Evolutionary conservation across 92 coral and sea anemone genomes (phyloP), one percentile per base, ranked within the genome.

Genomic region (Paramuricea clavata): DNA sequence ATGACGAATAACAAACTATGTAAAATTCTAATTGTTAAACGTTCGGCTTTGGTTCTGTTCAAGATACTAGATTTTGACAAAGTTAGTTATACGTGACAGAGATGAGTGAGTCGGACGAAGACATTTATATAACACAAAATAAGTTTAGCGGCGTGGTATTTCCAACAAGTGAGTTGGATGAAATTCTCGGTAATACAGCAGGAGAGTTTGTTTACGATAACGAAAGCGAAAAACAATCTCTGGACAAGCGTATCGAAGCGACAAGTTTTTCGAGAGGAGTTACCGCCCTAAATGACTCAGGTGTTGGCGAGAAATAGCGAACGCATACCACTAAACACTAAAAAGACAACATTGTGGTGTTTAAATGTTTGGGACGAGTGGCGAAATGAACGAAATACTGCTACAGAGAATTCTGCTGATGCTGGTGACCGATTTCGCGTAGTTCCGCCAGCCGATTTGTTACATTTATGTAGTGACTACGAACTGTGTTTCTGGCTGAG

Each of bases 251-350:
- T 30, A 44, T 52, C 54, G 75, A 33, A 71, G 35, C 6, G 65
- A 67, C 42, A 36, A 82, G 21, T 68, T 50, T 35, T 64, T 36
- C 22, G 47, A 82, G 65, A 82, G 59, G 59, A 41, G 59, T 73
- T 70, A 50, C 33, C 22, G 76, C 49, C 50, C 44, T 70, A 70
- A 70, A 70, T 70, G 76, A 70, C 9, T 49, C 0, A 70, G 49
- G 43, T 69, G 41, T 69, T 69, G 49, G 76, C 76, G 43, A 69
- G 76, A 69, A 69, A 69, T 69, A 34, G 4, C 43, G 76, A 69
- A 69, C 76, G 78, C 12, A 69, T 69, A 65, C 86, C 86, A 64
- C 16, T 25, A 32, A 69, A 83, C 80, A 83, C 80, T 49, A 83
- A 73, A 82, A 82, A 82, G 42, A 70, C 9, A 25, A 81, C 85